Percentiles rank a stretch among this genome's conserved stretches.
Evolutionary conservation across 1,140 invertebrate species (phyloP).

Genomic region (Bombus affinis): DNA sequence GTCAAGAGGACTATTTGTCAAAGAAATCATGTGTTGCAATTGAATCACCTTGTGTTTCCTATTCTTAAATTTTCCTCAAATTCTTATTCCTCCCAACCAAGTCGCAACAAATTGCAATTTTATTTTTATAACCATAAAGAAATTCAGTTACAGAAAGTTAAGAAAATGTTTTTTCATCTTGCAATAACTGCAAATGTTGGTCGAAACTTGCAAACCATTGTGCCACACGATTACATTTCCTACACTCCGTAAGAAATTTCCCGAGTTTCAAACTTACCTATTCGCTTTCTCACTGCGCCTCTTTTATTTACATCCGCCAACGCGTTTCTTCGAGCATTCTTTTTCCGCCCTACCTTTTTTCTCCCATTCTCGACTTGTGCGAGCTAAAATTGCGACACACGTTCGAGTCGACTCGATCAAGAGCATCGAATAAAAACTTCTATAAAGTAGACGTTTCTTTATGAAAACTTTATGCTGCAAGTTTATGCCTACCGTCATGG

Average conservation of each 20-base stretch:
- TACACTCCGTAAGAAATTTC: too few relatives aligned
- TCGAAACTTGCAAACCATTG: background rate
- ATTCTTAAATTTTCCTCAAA: too few relatives aligned
- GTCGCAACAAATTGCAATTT: background rate
- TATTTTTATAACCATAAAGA: background rate
- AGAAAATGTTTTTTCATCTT: background rate
- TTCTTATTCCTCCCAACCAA: background rate
- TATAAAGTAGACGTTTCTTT: background rate
- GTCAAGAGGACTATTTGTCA: background rate
- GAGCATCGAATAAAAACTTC: background rate
- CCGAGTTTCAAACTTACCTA: background rate
- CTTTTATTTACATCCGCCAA: background rate
- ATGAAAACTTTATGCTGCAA: background rate
- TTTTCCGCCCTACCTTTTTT: too few relatives aligned
- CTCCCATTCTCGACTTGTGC: background rate
- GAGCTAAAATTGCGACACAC: background rate
- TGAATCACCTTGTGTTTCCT: background rate
- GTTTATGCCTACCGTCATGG: background rate
- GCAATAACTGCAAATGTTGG: background rate
- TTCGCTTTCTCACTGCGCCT: background rate
- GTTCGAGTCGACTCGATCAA: background rate
- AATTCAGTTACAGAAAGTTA: background rate
- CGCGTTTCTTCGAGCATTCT: background rate
- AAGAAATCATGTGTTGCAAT: background rate
- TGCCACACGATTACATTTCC: background rate